Evolutionary conservation across 2,797 vertebrate species (phyloP).

Genomic region (Tapirus indicus): DNA sequence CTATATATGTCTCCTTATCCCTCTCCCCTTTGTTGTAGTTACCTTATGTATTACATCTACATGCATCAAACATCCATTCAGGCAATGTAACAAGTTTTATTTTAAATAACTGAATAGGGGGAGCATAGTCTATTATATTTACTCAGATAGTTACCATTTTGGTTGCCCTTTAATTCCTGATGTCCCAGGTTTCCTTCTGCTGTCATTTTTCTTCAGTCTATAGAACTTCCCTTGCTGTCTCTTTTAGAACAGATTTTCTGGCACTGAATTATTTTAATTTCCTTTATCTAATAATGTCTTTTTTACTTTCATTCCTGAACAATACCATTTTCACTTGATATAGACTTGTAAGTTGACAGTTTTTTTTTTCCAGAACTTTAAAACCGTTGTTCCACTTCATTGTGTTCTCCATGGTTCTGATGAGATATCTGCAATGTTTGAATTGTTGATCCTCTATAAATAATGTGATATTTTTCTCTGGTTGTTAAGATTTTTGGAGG

Average conservation of each 20-base stretch:
- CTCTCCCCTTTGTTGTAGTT: background rate
- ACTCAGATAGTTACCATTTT: background rate
- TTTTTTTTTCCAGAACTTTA: background rate
- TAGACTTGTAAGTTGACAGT: background rate
- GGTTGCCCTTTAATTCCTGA: background rate
- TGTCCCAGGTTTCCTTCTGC: background rate
- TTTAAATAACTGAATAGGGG: background rate
- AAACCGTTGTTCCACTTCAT: background rate
- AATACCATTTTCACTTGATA: background rate
- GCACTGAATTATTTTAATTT: background rate
- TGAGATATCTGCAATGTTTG: background rate
- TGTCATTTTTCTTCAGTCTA: background rate
- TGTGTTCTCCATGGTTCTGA: background rate
- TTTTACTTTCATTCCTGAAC: background rate
- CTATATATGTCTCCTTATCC: background rate
- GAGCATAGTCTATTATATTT: background rate
- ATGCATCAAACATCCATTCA: background rate
- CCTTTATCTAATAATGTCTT: background rate
- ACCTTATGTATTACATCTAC: background rate
- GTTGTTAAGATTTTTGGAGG: background rate
- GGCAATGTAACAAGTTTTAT: background rate
- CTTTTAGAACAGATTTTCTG: background rate
- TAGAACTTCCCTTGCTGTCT: background rate
- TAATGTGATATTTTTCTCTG: background rate
- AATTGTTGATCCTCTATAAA: background rate